Percentiles rank a stretch among this genome's conserved stretches.
Conservation (phyloP, 2,888 invertebrate genomes). For the Hyppa rectilinea region DNA sequence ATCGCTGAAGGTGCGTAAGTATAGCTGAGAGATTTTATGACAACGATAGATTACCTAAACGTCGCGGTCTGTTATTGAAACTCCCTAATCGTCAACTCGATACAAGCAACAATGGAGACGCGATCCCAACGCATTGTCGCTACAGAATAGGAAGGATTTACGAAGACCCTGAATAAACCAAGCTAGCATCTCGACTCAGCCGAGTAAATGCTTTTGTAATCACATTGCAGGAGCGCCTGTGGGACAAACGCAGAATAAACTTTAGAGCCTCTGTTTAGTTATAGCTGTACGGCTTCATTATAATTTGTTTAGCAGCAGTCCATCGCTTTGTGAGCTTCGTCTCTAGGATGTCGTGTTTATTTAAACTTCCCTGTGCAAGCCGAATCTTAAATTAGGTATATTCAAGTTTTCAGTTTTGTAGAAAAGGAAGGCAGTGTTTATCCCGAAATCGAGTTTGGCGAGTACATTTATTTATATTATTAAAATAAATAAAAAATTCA, state of each 20-base stretch:
- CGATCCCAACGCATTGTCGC: slow-evolving; percentile 84
- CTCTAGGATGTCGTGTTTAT: slow-evolving; percentile 43
- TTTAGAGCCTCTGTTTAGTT: slow-evolving; percentile 66
- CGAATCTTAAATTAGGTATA: slow-evolving; percentile 16
- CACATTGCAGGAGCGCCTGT: slow-evolving; percentile 75
- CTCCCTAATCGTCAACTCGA: slow-evolving; percentile 85
- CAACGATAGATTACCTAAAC: slow-evolving; percentile 73
- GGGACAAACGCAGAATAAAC: slow-evolving; percentile 73
- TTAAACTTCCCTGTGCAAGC: slow-evolving; percentile 39
- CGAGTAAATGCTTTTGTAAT: slow-evolving; percentile 84
- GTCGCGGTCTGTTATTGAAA: slow-evolving; percentile 78
- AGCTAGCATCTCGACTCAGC: slow-evolving; percentile 78
- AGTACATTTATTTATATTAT: neutral
- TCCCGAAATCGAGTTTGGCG: neutral
- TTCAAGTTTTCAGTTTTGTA: neutral
- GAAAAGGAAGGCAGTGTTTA: neutral
- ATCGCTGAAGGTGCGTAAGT: slow-evolving; percentile 17
- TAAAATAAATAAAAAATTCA: neutral
- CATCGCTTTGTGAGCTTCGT: slow-evolving; percentile 47
- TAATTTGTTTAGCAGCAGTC: slow-evolving; percentile 60
- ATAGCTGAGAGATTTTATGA: slow-evolving; percentile 65
- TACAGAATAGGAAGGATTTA: slow-evolving; percentile 86
- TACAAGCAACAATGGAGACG: slow-evolving; percentile 81
- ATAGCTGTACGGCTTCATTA: slow-evolving; percentile 56
- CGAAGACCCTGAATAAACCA: slow-evolving; percentile 84